Percentiles rank a stretch among this genome's conserved stretches.
These are phyloP conservation scores for Mirza zaza DNA, from an alignment of 2,113 vertebrate genomes.

Conservation along the genomic window DNA sequence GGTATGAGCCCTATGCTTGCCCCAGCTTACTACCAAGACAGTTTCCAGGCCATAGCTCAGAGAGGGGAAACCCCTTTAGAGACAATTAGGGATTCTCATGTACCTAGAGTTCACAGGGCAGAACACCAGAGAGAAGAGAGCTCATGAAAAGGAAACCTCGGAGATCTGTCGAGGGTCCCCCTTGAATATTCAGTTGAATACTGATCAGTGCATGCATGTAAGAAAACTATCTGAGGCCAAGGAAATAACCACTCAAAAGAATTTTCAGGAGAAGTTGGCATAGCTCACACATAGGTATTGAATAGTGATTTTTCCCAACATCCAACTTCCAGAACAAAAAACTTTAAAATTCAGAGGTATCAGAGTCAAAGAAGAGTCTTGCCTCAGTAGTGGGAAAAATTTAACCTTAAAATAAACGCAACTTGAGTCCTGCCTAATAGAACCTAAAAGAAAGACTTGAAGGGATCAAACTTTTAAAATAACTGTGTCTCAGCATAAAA, in stretches of 20 bases:
- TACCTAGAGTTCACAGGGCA: neutral
- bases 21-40: neutral
- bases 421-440: neutral
- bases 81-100: neutral
- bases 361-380: neutral
- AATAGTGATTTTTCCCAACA: neutral
- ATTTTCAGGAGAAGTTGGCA: neutral
- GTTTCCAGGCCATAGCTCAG: neutral
- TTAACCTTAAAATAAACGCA: neutral
- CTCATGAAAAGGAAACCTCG: neutral
- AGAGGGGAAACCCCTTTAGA: neutral
- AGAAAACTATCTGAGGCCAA: neutral
- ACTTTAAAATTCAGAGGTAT: neutral
- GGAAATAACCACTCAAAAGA: neutral
- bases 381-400: neutral
- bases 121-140: neutral
- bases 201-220: neutral
- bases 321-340: neutral
- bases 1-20: neutral
- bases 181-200: neutral
- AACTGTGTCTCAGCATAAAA: neutral
- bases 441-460: neutral
- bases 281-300: neutral
- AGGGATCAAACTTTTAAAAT: neutral
- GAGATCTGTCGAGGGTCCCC: neutral